These are phyloP conservation scores for Hirtodrosophila duncani DNA, from an alignment of 2,888 invertebrate genomes.

Conservation along the genomic window DNA sequence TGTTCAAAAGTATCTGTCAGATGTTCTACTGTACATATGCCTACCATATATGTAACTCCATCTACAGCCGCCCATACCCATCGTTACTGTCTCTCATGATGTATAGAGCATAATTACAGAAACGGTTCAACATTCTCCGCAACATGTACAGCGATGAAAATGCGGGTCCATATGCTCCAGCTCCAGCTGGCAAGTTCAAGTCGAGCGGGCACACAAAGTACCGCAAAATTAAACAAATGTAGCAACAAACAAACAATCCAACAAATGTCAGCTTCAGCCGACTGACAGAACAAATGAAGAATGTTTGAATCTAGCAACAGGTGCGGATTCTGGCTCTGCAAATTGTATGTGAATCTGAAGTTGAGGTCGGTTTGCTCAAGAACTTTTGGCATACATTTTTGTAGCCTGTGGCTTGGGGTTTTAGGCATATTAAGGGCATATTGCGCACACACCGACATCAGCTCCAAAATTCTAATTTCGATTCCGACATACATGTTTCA, in stretches of 20 bases:
- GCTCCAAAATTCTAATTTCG: no score
- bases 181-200: conserved; percentile 55
- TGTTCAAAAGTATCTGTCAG: no score
- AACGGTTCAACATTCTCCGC: conserved; percentile 55
- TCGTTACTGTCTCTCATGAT: no score
- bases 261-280: conserved; percentile 8
- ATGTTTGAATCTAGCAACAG: no score
- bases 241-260: conserved; percentile 45
- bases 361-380: conserved; percentile 33
- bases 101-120: conserved; percentile 29
- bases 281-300: neutral
- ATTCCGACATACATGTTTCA: conserved; percentile 15
- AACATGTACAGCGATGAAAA: conserved; percentile 41
- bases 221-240: conserved; percentile 70
- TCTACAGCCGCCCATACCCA: no score
- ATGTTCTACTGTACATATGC: no score
- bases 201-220: conserved; percentile 70
- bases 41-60: no score
- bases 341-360: conserved; percentile 3
- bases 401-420: no score
- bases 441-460: no score
- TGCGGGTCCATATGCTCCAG: conserved; percentile 40
- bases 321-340: conserved; percentile 2
- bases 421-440: no score
- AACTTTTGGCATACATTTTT: conserved; percentile 50